phyloP scores from a whole-genome alignment of 1,140 invertebrate genomes.

The Penaeus indicus region DNA sequence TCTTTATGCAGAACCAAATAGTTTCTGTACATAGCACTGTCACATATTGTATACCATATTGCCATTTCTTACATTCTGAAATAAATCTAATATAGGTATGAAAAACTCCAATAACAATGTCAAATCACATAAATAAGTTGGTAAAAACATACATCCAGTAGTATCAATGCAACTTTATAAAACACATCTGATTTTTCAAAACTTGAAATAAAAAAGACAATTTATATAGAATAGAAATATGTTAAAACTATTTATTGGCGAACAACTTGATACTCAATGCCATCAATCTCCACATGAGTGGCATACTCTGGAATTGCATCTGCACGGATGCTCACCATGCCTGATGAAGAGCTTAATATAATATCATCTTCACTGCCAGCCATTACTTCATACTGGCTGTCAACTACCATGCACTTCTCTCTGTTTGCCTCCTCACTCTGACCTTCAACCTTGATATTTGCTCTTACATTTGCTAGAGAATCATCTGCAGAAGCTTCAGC shows the following conservation, averaged over 20 bases:
- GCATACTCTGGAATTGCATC: slow-evolving; percentile 51
- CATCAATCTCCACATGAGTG: slow-evolving; percentile 56
- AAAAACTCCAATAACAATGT: no score
- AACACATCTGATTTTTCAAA: no score
- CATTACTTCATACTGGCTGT: slow-evolving; percentile 44
- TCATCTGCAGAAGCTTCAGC: slow-evolving; percentile 6
- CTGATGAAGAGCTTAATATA: slow-evolving; percentile 29
- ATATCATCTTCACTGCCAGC: slow-evolving; percentile 37
- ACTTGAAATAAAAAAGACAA: no score
- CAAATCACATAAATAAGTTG: no score
- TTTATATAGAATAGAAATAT: no score
- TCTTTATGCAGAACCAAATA: no score
- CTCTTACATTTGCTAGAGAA: background rate
- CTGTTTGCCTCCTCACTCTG: background rate
- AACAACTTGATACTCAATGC: slow-evolving; percentile 56
- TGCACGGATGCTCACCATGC: slow-evolving; percentile 40
- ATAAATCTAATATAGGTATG: no score
- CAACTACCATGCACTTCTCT: slow-evolving; percentile 1
- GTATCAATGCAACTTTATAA: no score
- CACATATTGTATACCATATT: no score
- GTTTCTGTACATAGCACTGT: no score
- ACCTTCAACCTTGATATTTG: background rate
- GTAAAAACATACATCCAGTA: no score
- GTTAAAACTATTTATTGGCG: slow-evolving; percentile 23
- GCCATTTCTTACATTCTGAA: no score